Base-by-base conservation (phyloP, 2,113 vertebrate species). In the Vicugna pacos region DNA sequence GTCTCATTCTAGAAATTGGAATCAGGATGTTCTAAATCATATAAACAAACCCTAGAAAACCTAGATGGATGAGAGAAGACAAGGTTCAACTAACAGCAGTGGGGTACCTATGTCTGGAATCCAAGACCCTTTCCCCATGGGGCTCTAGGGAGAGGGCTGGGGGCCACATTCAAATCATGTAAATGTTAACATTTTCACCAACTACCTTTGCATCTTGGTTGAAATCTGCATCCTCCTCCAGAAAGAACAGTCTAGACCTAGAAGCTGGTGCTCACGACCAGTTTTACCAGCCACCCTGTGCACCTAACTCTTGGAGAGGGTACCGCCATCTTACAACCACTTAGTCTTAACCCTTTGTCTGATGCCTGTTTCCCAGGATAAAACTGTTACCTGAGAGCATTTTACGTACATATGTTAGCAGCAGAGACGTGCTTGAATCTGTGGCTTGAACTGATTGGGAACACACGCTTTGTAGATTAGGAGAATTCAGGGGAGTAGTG, bases 401-500 rank as follows among this genome's bases (percentile, higher is more conserved):
- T 60, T 88, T 75, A 50, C 6, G 32, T 62, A 50, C 73, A 8
- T 76, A 54, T 38, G 83, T 85, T 69, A 60, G 72, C 24, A 26
- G 65, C 17, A n/a, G 42, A 50, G 22, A 22, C 62, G 7, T 5
- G 5, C 38, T 35, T 50, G 54, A 87, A 22, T 35, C 28, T 1
- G 56, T 35, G 1, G 20, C 77, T 87, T 87, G 48, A 35, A 17
- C 24, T 20, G 58, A 48, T 58, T 48, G 28, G 65, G 75, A 60
- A 50, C 42, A 42, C 90, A 60, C 35, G n/a, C 77, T 95, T 93
- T 91, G 54, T 72, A 52, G 81, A 16, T 65, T 38, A 87, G 75
- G 42, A 79, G 83, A 79, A 87, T 60, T 73, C 62, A 2, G 1
- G 1, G 20, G 17, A 64, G 48, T 64, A 6, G 73, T 20, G 32